These are phyloP conservation scores for Drosophila hydei DNA, from an alignment of 1,140 invertebrate species.

Conservation along the genomic window DNA sequence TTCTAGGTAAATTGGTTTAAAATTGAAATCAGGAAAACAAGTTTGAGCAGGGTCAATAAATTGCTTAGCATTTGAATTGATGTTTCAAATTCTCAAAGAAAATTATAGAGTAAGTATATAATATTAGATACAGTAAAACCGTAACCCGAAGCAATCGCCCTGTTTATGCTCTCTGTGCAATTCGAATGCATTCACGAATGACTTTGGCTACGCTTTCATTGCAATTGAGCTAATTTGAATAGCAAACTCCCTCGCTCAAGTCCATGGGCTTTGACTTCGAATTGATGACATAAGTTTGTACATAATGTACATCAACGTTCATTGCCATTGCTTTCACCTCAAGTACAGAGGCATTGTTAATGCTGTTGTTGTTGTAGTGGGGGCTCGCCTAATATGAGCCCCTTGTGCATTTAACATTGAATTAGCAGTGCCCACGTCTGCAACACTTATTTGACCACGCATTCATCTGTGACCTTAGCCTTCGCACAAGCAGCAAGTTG, in stretches of 20 bases:
- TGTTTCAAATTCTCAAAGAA: no score
- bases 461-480: conserved; percentile 60
- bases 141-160: no score
- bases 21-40: no score
- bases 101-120: no score
- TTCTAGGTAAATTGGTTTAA: no score
- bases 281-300: conserved; percentile 24
- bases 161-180: background rate
- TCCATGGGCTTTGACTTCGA: background rate
- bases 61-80: no score
- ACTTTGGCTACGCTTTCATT: background rate
- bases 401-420: conserved; percentile 65
- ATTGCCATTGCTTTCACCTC: conserved; percentile 62
- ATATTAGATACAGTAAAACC: no score
- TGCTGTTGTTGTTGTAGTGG: conserved; percentile 8
- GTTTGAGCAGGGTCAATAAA: no score
- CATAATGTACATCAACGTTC: conserved; percentile 19
- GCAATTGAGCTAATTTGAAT: conserved; percentile 9
- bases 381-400: conserved; percentile 60
- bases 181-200: background rate
- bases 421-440: conserved; percentile 64
- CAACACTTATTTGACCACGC: conserved; percentile 18
- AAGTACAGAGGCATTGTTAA: conserved; percentile 25
- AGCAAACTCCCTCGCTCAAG: conserved; percentile 4
- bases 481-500: conserved; percentile 47